Percentiles rank a stretch among this genome's conserved stretches.
phyloP scores from a whole-genome alignment of 30 jellyfish, hydroid and myxozoan genomes.

The Turritopsis rubra region DNA sequence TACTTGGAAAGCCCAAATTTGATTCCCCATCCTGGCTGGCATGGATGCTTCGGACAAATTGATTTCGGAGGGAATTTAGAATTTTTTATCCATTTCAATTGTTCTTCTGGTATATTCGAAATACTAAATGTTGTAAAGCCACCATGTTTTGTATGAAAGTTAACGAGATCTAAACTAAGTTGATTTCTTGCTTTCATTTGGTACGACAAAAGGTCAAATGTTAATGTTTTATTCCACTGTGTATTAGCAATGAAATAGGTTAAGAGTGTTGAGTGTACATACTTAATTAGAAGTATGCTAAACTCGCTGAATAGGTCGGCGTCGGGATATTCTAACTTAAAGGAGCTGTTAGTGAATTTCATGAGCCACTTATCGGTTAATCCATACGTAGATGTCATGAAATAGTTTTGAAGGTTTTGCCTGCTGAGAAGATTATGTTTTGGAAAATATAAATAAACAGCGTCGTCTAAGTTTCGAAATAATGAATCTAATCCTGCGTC shows the following conservation, averaged over 20 bases:
- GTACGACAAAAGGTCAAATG: not conserved
- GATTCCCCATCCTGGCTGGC: not conserved
- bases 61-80: not conserved
- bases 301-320: not conserved
- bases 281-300: not conserved
- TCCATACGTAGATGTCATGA: too few relatives aligned
- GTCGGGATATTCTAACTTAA: not conserved
- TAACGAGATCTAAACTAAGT: not conserved
- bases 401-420: not conserved
- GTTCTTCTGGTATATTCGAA: not conserved
- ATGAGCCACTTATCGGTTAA: too few relatives aligned
- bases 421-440: not conserved
- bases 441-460: not conserved
- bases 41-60: not conserved
- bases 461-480: not conserved
- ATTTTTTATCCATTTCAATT: not conserved
- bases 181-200: not conserved
- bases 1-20: not conserved
- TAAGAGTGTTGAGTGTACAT: not conserved
- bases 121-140: not conserved
- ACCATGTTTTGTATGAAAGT: not conserved
- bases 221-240: not conserved
- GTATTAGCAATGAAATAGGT: not conserved
- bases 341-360: too few relatives aligned
- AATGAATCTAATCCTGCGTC: not conserved